Conservation (phyloP, 2,797 vertebrate species). For the Neostethus bicornis region DNA sequence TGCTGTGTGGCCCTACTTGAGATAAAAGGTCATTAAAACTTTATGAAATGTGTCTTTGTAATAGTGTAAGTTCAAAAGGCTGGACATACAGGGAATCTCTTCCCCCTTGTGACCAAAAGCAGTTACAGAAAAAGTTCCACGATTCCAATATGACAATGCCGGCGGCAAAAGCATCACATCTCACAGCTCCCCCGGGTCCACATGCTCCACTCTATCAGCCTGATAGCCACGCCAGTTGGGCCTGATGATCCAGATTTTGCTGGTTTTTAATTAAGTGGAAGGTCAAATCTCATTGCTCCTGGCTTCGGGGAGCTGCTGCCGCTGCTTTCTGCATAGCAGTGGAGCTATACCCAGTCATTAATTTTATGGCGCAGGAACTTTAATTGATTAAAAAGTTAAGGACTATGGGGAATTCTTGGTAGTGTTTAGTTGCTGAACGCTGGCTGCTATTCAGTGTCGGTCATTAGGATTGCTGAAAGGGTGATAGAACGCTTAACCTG, state of each 20-base stretch:
- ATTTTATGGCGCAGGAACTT: conserved; percentile 73
- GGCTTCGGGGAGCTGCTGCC: conserved; percentile 76
- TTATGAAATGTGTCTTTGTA: conserved; percentile 67
- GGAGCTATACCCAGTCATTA: conserved; percentile 75
- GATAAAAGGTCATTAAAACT: conserved; percentile 69
- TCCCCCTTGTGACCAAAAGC: conserved; percentile 52
- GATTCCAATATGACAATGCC: conserved; percentile 82
- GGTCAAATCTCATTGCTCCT: conserved; percentile 78
- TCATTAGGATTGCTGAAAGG: conserved; percentile 16
- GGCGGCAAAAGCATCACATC: conserved; percentile 75
- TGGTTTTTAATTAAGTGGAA: conserved; percentile 83
- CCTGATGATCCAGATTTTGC: conserved; percentile 77
- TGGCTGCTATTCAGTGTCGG: conserved; percentile 20
- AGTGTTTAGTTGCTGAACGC: conserved; percentile 42
- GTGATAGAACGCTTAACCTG: conserved; percentile 19
- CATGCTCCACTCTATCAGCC: conserved; percentile 44
- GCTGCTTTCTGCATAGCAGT: conserved; percentile 71
- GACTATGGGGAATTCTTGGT: conserved; percentile 59
- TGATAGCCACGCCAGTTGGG: conserved; percentile 45
- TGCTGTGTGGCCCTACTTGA: conserved; percentile 26
- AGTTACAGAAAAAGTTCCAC: conserved; percentile 53
- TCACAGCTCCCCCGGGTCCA: conserved; percentile 58
- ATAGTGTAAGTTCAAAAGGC: conserved; percentile 53
- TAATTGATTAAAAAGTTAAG: conserved; percentile 80
- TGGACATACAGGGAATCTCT: conserved; percentile 44